Evolutionary conservation across 2,797 vertebrate species (phyloP), one percentile per base, ranked within the genome.

Genomic region (Rhinichthys osculus): DNA sequence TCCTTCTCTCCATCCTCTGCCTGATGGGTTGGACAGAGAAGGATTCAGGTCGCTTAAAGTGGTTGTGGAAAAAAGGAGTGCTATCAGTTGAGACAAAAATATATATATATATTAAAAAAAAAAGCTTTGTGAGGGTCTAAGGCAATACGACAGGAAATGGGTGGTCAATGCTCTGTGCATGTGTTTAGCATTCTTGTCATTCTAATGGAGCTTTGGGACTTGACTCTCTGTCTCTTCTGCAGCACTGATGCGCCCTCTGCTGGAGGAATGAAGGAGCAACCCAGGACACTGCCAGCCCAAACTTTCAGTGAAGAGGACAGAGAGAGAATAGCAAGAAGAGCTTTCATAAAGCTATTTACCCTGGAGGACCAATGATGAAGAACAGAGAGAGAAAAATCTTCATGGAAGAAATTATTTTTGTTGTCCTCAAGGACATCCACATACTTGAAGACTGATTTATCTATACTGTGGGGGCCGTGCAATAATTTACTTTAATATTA

Each of bases 211-310:
- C 78, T 90, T 70, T 78, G 90, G 88, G 89, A 91, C 91, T 85
- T 93, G 90, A 94, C 91, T 92, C 83, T 93, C 81, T 89, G 81
- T 91, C 86, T 95, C 92, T 92, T 89, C 90, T 90, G 88, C 91
- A 92, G 91, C 90, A 84, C 91, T 82, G 91, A 91, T 78, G 85
- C 82, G 85, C 74, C 81, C 54, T 81, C 66, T 81, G 83, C 62
- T 84, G 71, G 69, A 85, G 50, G 67, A 82, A 81, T 62, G 72
- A 81, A 76, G 78, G 78, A 77, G 33, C 67, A 76, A 79, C 33
- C 59, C 35, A 52, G 88, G 85, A 89, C 81, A 84, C 73, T 77
- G 70, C 83, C 80, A 70, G 59, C 80, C n/a, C 62, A 54, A 80
- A 67, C 54, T 74, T 69, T 52, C 52, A 78, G 80, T 30, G n/a